These are phyloP conservation scores for Dicycla oo DNA, from an alignment of 2,888 invertebrate genomes.

Conservation along the genomic window DNA sequence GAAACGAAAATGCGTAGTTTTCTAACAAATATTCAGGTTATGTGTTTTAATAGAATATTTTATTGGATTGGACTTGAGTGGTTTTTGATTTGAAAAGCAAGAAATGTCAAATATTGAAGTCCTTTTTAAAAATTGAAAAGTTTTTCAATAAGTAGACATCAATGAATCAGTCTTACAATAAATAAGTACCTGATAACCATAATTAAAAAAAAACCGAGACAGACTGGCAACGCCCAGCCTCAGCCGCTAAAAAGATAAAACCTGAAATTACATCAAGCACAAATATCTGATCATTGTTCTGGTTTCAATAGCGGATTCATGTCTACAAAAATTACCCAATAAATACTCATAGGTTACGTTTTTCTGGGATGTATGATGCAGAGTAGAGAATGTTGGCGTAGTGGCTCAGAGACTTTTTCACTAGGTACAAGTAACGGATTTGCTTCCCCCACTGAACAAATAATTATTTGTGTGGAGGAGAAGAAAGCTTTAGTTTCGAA, in stretches of 20 bases:
- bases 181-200: too few relatives aligned
- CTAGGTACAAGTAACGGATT: too few relatives aligned
- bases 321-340: not conserved
- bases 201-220: too few relatives aligned
- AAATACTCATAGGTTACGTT: not conserved
- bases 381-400: too few relatives aligned
- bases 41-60: constrained; percentile 33
- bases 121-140: not conserved
- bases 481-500: too few relatives aligned
- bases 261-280: not conserved
- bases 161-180: not conserved
- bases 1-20: constrained; percentile 52
- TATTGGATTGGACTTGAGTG: constrained; percentile 12
- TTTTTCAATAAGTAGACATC: not conserved
- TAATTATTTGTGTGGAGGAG: too few relatives aligned
- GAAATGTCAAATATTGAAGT: not conserved
- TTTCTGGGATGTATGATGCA: too few relatives aligned
- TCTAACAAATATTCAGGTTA: constrained; percentile 40
- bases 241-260: not conserved
- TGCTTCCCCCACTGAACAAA: too few relatives aligned
- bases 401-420: too few relatives aligned
- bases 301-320: not conserved
- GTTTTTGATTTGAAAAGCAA: not conserved
- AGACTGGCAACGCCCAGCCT: not conserved
- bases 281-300: not conserved